A percentile compares a stretch with the other conserved stretches of the same genome.
Evolutionary conservation across 2,797 vertebrate species (phyloP).

Genomic region (Scolopax rusticola): DNA sequence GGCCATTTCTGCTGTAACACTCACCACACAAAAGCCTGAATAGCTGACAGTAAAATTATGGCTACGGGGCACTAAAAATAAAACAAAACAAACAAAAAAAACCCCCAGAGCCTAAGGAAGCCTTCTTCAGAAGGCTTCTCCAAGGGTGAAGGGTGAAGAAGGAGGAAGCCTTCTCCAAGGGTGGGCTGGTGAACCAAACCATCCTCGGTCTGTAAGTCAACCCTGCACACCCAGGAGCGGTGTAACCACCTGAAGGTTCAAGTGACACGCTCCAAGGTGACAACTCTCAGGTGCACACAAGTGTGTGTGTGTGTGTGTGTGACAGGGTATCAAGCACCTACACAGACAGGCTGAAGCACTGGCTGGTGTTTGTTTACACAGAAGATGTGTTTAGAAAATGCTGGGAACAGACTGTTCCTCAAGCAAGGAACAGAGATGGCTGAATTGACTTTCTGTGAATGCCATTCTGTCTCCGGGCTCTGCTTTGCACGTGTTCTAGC

Average conservation of each 20-base stretch:
- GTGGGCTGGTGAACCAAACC: not conserved
- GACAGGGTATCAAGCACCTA: not conserved
- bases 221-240: not conserved
- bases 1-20: not conserved
- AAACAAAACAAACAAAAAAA: not conserved
- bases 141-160: too few species aligned
- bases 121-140: not conserved
- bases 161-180: not conserved
- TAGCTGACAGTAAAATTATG: not conserved
- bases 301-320: too few species aligned
- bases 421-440: not conserved
- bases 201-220: not conserved
- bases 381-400: not conserved
- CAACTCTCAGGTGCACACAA: not conserved
- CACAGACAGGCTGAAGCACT: not conserved
- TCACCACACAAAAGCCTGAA: not conserved
- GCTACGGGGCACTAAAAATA: not conserved
- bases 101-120: fast-evolving
- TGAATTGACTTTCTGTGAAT: not conserved
- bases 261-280: fast-evolving
- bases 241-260: not conserved
- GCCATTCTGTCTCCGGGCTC: fast-evolving
- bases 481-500: not conserved
- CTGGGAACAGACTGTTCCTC: not conserved
- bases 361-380: not conserved